Conservation (phyloP, 30 jellyfish, hydroid and myxozoan species). For the Cassiopea xamachana region DNA sequence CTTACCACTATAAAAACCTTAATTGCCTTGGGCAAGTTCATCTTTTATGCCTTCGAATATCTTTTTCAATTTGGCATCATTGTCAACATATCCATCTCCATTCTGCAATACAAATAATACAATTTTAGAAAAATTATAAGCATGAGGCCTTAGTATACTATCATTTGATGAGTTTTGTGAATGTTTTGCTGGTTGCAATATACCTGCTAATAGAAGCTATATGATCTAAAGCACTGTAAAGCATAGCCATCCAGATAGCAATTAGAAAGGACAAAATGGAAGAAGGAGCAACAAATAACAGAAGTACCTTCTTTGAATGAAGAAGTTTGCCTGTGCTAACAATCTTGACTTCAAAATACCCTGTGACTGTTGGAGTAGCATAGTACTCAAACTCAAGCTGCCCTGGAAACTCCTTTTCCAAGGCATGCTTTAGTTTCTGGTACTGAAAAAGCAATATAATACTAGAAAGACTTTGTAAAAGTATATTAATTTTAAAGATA, state of each 20-base stretch:
- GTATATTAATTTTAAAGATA: no score
- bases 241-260: no score
- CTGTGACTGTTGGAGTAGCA: slow-evolving; percentile 78
- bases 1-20: not conserved
- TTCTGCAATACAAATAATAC: slow-evolving; percentile 39
- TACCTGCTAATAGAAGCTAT: no score
- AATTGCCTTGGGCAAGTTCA: slow-evolving; percentile 37
- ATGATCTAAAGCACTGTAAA: no score
- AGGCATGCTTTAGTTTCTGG: slow-evolving; percentile 46
- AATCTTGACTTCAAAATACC: slow-evolving; percentile 79
- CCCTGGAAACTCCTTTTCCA: slow-evolving; percentile 73
- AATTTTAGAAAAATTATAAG: not conserved
- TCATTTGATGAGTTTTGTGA: no score
- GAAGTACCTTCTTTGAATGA: slow-evolving; percentile 84
- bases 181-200: no score
- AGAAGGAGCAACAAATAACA: not conserved
- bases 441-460: slow-evolving; percentile 29
- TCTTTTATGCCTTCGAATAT: slow-evolving; percentile 69
- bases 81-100: slow-evolving; percentile 93
- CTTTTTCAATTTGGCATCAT: slow-evolving; percentile 70
- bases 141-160: no score
- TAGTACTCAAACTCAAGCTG: slow-evolving; percentile 45
- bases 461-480: not conserved
- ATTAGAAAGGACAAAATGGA: not conserved
- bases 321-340: slow-evolving; percentile 65